Percentiles rank a stretch among this genome's conserved stretches.
phyloP scores from a whole-genome alignment of 1,140 invertebrate species.

The Muscidifurax raptorellus region DNA sequence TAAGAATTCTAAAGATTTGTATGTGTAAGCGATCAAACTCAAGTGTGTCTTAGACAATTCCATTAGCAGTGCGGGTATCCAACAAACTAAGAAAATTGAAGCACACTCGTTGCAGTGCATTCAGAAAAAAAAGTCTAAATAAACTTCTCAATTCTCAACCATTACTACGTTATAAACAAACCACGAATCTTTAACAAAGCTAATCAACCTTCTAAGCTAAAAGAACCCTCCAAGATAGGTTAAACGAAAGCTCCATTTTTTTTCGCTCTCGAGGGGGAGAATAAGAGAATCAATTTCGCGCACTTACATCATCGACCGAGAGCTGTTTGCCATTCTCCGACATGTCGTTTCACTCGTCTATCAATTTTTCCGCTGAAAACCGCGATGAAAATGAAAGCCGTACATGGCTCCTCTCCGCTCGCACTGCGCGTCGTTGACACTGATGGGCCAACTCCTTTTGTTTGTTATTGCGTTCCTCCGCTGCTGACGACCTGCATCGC shows the following conservation, averaged over 20 bases:
- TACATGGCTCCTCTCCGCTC: not conserved
- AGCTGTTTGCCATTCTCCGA: constrained; percentile 51
- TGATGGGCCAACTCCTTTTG: not conserved
- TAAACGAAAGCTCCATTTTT: not conserved
- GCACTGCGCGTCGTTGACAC: not conserved
- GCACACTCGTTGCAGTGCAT: too few species aligned
- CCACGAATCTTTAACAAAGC: not conserved
- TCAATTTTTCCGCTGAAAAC: not conserved
- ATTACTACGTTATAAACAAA: not conserved
- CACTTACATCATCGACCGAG: constrained; percentile 61
- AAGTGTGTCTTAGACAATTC: not conserved
- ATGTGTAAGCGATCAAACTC: not conserved
- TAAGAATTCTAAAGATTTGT: not conserved
- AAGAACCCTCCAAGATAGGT: not conserved
- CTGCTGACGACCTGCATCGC: not conserved
- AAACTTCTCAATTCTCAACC: too few species aligned
- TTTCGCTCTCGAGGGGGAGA: too few species aligned
- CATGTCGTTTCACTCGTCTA: constrained; percentile 49
- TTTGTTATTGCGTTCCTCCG: constrained; percentile 18
- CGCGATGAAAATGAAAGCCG: constrained; percentile 1
- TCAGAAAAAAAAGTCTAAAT: not conserved
- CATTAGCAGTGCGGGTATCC: too few species aligned
- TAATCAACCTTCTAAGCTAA: not conserved
- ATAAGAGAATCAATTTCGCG: not conserved
- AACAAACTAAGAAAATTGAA: too few species aligned